phyloP scores from a whole-genome alignment of 2,888 invertebrate genomes.

The Congeria kusceri region DNA sequence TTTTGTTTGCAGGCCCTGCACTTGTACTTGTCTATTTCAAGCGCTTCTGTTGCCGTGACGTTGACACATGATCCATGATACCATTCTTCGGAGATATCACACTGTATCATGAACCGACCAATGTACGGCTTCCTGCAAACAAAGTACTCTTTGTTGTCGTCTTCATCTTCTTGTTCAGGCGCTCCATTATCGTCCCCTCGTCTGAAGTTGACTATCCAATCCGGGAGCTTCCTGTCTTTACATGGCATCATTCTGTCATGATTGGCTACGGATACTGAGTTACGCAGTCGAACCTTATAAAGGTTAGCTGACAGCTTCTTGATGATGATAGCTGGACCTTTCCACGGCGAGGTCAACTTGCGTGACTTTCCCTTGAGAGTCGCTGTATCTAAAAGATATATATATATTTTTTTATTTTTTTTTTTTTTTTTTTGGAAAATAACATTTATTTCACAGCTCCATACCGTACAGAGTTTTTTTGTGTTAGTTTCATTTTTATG shows the following conservation, averaged over 20 bases:
- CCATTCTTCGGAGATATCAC: background rate
- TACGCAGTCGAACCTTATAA: conserved; percentile 25
- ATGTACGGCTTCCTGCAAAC: background rate
- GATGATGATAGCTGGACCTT: conserved; percentile 47
- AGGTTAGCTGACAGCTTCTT: conserved; percentile 36
- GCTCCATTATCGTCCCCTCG: background rate
- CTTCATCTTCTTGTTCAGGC: background rate
- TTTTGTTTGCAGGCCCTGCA: background rate
- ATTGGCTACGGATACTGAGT: conserved; percentile 31
- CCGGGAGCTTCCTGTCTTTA: conserved; percentile 23
- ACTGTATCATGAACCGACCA: conserved; percentile 1
- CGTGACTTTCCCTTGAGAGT: background rate
- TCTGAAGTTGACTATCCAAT: conserved; percentile 20
- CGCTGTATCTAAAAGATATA: conserved; percentile 7
- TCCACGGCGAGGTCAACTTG: conserved; percentile 44
- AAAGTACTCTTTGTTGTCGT: conserved; percentile 10
- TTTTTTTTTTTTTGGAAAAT: too few species aligned
- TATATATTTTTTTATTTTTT: too few species aligned
- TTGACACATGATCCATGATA: conserved; percentile 3
- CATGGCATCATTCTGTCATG: conserved; percentile 51
- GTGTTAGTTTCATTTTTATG: too few species aligned
- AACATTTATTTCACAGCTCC: too few species aligned
- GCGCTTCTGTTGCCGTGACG: background rate
- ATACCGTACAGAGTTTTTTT: too few species aligned
- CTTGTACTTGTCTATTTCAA: conserved; percentile 8